Percentiles rank a stretch among this genome's conserved stretches.
Conservation (phyloP, 2,113 vertebrate genomes). For the Tringa solitaria region DNA sequence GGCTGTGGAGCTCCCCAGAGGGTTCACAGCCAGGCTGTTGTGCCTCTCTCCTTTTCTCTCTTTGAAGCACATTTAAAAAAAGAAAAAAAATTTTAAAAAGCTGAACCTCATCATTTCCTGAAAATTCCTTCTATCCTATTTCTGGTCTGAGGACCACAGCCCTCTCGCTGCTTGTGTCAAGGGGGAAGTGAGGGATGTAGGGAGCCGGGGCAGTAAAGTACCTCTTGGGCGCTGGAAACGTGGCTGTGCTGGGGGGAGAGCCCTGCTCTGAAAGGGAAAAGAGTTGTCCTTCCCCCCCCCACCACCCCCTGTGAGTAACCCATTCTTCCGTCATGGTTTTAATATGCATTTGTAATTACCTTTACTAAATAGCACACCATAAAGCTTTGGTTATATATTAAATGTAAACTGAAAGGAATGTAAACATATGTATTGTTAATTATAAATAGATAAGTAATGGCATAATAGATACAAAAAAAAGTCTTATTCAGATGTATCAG, state of each 20-base stretch:
- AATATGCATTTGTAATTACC: slow-evolving; percentile 88
- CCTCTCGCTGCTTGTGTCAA: slow-evolving; percentile 4
- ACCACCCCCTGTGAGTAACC: slow-evolving; percentile 67
- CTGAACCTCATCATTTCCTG: background rate
- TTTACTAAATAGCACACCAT: slow-evolving; percentile 90
- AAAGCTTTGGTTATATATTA: slow-evolving; percentile 92
- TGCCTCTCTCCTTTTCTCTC: background rate
- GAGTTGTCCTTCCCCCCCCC: slow-evolving; percentile 37
- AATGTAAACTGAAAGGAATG: slow-evolving; percentile 99
- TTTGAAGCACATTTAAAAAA: background rate
- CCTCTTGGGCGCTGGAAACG: slow-evolving; percentile 21
- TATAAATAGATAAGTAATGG: slow-evolving; percentile 93
- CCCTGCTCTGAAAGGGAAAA: slow-evolving; percentile 59
- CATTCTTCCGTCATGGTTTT: slow-evolving; percentile 74
- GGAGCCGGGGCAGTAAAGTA: slow-evolving; percentile 19
- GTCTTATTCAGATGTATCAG: slow-evolving; percentile 87
- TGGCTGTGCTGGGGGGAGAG: slow-evolving; percentile 68
- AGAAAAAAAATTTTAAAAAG: background rate
- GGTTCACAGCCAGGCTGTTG: background rate
- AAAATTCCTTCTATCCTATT: background rate
- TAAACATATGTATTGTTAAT: slow-evolving; percentile 99
- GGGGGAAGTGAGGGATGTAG: slow-evolving; percentile 56
- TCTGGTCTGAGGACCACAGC: background rate
- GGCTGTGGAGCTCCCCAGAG: background rate
- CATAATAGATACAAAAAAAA: slow-evolving; percentile 76